Base-by-base conservation (phyloP, 2,888 invertebrate species). In the Aspidapion aeneum region DNA sequence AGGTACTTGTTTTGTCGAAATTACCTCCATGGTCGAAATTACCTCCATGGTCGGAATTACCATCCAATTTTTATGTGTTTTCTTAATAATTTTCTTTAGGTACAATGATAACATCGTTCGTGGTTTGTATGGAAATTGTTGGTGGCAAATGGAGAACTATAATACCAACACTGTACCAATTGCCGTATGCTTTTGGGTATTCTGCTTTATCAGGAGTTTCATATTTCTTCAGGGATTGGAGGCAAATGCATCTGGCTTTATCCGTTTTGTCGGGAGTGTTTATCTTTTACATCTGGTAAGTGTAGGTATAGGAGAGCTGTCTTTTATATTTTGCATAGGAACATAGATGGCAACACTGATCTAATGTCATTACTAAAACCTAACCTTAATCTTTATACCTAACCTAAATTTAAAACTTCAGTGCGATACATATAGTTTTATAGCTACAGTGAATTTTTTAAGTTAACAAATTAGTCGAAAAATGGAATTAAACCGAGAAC, bases 71-170 rank as follows among this genome's bases (percentile, higher is more conserved):
- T 3, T 35, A 7, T 35, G 12, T 35, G 12, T 3, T 12, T 35
- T 35, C 12, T 35, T 35, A 35, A 35, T 35, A 35, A 35, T 35
- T 35, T 35, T 52, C 12, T 35, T 35, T 35, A 62, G 89, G 88
- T 1, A 83, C 86, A 21, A 83, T 85, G 66, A 84, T 87, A 18
- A 85, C 86, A 68, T 87, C 88, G 0, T 88, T 89, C 73, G 87
- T 89, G 1, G 78, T 89, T 69, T 86, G 86, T 75, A 84, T 86
- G 83, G 86, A 86, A 81, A 83, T 83, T 21, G 87, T 87, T 21
- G 84, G 86, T 60, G 86, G 86, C 50, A 83, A 83, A 75, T 87
- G 85, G 83, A 80, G 87, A 48, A 85, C 85, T 2, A 80, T 82
- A 59, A 80, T 87, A 60, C 86, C 87, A 12, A 83, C 87, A 51